Evolutionary conservation across 2,888 invertebrate genomes (phyloP).

Genomic region (Ophioninae sp.): DNA sequence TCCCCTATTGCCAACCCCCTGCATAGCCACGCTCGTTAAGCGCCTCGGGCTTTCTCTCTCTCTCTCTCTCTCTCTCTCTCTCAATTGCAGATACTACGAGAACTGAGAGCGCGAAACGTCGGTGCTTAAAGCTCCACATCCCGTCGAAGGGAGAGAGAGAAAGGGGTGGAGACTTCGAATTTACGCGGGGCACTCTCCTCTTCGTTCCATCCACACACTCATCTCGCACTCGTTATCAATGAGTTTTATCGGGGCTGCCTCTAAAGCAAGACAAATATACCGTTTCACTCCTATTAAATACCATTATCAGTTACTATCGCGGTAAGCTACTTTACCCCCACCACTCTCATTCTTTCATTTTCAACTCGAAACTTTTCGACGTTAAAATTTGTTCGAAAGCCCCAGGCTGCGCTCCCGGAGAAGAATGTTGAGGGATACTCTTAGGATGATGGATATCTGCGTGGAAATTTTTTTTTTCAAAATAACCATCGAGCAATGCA

Average conservation of each 20-base stretch:
- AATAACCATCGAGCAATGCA: not conserved
- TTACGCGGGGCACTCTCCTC: conserved; percentile 50
- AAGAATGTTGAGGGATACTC: not conserved
- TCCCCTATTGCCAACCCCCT: not conserved
- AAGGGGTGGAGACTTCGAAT: conserved; percentile 47
- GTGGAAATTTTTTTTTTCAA: not conserved
- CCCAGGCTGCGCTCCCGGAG: not conserved
- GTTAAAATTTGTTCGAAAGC: not conserved
- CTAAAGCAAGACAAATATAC: conserved; percentile 61
- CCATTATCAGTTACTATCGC: conserved; percentile 40
- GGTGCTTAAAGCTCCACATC: conserved; percentile 54
- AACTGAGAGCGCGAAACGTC: conserved; percentile 28
- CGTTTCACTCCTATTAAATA: conserved; percentile 44
- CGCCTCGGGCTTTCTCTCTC: conserved; percentile 9
- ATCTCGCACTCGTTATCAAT: conserved; percentile 61
- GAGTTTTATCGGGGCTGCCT: conserved; percentile 54
- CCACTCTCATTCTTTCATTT: not conserved
- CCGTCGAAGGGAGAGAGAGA: conserved; percentile 3
- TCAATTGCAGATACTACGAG: conserved; percentile 59
- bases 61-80: conserved; percentile 41
- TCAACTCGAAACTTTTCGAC: not conserved
- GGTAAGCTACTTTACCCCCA: not conserved
- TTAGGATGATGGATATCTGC: not conserved
- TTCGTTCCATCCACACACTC: conserved; percentile 56
- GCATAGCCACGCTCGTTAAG: conserved; percentile 7